These are phyloP conservation scores for Physocephala rufipes DNA, from an alignment of 2,888 invertebrate genomes.

Conservation along the genomic window DNA sequence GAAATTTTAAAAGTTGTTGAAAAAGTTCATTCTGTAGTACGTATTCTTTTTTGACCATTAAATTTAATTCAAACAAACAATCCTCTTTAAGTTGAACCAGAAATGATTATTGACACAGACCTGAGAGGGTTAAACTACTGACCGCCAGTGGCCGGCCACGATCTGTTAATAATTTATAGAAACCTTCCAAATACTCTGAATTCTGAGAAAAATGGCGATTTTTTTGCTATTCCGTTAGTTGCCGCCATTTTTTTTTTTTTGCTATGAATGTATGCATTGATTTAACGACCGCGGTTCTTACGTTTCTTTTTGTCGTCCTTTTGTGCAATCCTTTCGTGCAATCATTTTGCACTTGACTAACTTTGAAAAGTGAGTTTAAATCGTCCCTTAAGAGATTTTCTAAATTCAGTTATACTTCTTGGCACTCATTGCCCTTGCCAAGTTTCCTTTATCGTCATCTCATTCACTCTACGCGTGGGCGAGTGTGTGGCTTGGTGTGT, in stretches of 20 bases:
- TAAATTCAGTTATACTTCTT: conserved; percentile 34
- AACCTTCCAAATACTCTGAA: not conserved
- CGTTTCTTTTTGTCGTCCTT: not conserved
- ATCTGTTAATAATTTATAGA: too few relatives aligned
- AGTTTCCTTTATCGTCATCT: not conserved
- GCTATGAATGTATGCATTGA: conserved; percentile 14
- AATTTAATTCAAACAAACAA: too few relatives aligned
- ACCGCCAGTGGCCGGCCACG: too few relatives aligned
- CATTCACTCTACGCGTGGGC: too few relatives aligned
- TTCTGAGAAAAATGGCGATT: not conserved
- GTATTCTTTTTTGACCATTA: too few relatives aligned
- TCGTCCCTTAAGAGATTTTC: conserved; percentile 62
- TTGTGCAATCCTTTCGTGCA: conserved; percentile 49
- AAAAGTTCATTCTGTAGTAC: conserved; percentile 1
- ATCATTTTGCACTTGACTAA: conserved; percentile 62
- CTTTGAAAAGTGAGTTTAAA: conserved; percentile 63
- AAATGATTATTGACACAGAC: too few relatives aligned
- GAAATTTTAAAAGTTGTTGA: not conserved
- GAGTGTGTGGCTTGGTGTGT: too few relatives aligned
- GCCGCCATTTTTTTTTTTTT: conserved; percentile 34
- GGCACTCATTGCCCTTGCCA: not conserved
- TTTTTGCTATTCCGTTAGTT: not conserved
- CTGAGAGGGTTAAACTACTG: too few relatives aligned
- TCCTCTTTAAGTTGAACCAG: too few relatives aligned
- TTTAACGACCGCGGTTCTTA: not conserved